A percentile compares a stretch with the other conserved stretches of the same genome.
Conservation (phyloP, 2,797 vertebrate species). For the Gadopsis bispinosus region DNA sequence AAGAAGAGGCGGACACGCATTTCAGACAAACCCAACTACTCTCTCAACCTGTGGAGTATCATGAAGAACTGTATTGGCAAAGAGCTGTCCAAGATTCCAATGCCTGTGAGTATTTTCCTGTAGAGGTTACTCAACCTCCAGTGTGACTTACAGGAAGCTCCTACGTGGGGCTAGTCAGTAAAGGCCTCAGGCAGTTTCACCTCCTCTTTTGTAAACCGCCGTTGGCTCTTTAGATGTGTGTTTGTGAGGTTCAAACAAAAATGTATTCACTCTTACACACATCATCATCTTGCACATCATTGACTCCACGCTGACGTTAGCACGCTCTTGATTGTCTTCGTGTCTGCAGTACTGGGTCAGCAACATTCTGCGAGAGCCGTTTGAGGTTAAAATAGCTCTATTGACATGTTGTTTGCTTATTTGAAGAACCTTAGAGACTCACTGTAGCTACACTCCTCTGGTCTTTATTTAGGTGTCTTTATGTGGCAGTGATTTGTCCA, state of each 20-base stretch:
- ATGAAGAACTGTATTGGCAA: slow-evolving; percentile 99
- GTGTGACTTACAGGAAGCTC: background rate
- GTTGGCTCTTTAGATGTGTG: background rate
- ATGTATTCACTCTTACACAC: background rate
- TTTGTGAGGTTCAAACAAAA: background rate
- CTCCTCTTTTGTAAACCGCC: background rate
- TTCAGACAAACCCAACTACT: slow-evolving; percentile 96
- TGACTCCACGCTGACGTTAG: background rate
- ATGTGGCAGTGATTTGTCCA: background rate
- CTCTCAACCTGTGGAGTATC: slow-evolving; percentile 98
- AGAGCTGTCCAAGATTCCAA: slow-evolving; percentile 96
- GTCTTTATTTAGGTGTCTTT: background rate
- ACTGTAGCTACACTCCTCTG: background rate
- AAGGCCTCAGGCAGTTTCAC: background rate
- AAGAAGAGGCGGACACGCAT: slow-evolving; percentile 91
- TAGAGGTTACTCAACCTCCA: background rate
- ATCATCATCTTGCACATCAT: no score
- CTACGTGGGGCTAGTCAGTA: background rate
- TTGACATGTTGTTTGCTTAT: background rate
- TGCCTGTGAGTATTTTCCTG: slow-evolving; percentile 87
- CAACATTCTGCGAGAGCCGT: background rate
- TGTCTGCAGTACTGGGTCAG: background rate
- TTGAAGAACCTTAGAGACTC: background rate
- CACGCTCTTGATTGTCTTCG: rapidly evolving
- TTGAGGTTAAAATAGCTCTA: background rate